Conservation (phyloP, 2,888 invertebrate genomes). For the Nebria salina region DNA sequence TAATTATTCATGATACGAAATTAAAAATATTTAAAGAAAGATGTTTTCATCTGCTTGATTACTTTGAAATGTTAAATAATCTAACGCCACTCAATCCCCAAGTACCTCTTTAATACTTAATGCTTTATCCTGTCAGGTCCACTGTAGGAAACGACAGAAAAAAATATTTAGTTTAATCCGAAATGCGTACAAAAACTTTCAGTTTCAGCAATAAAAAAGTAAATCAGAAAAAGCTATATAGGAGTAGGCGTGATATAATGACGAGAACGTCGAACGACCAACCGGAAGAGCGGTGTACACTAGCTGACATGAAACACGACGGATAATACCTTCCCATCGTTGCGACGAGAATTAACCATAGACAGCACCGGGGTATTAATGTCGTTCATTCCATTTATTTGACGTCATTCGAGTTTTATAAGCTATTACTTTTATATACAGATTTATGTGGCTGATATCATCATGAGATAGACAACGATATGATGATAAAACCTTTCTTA, state of each 20-base stretch:
- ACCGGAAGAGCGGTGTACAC: background rate
- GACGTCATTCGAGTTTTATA: background rate
- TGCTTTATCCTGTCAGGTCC: background rate
- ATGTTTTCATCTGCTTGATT: background rate
- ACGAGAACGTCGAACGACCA: background rate
- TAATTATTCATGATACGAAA: background rate
- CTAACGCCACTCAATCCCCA: background rate
- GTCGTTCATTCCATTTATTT: background rate
- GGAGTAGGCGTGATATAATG: background rate
- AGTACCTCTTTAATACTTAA: background rate
- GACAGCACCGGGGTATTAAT: slow-evolving; percentile 1
- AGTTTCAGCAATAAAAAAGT: background rate
- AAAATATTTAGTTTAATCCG: background rate
- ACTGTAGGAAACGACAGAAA: background rate
- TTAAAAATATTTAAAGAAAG: background rate
- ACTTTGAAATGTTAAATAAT: background rate
- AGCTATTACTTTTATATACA: slow-evolving; percentile 1
- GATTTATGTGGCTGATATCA: background rate
- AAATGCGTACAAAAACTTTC: background rate
- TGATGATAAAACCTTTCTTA: background rate
- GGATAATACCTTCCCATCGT: slow-evolving; percentile 10
- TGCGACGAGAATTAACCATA: slow-evolving; percentile 4
- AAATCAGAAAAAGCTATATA: background rate
- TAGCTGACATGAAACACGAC: slow-evolving; percentile 9
- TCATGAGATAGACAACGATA: background rate